phyloP scores from a whole-genome alignment of 2,797 vertebrate species.

The Falco novaeseelandiae region DNA sequence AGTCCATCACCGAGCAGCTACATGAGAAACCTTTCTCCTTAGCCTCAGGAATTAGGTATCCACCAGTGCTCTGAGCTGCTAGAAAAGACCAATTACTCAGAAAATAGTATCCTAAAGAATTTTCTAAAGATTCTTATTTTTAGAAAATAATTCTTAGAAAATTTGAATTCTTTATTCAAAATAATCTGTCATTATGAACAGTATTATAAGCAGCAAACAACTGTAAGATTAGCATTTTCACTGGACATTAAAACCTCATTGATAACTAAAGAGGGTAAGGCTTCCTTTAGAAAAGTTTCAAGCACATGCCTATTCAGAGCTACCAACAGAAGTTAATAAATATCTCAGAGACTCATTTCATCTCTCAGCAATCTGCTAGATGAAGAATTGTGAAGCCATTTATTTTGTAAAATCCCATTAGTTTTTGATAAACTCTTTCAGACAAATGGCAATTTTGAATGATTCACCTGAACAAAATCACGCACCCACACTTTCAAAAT shows the following conservation, averaged over 20 bases:
- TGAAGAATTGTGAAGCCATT: constrained; percentile 65
- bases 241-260: neutral
- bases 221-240: neutral
- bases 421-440: constrained; percentile 69
- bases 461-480: constrained; percentile 73
- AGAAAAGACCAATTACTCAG: neutral
- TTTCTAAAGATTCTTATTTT: neutral
- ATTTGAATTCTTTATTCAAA: neutral
- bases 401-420: constrained; percentile 75
- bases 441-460: constrained; percentile 35
- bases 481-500: constrained; percentile 47
- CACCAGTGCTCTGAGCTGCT: neutral
- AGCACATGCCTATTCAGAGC: neutral
- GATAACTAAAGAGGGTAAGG: neutral
- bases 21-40: neutral
- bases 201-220: neutral
- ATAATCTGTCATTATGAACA: neutral
- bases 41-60: neutral
- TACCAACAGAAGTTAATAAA: constrained; percentile 6
- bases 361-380: constrained; percentile 43
- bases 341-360: constrained; percentile 29
- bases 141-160: neutral
- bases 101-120: neutral
- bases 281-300: neutral
- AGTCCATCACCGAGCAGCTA: neutral